Evolutionary conservation across 2,888 invertebrate genomes (phyloP).

Genomic region (Cephus nigrinus): DNA sequence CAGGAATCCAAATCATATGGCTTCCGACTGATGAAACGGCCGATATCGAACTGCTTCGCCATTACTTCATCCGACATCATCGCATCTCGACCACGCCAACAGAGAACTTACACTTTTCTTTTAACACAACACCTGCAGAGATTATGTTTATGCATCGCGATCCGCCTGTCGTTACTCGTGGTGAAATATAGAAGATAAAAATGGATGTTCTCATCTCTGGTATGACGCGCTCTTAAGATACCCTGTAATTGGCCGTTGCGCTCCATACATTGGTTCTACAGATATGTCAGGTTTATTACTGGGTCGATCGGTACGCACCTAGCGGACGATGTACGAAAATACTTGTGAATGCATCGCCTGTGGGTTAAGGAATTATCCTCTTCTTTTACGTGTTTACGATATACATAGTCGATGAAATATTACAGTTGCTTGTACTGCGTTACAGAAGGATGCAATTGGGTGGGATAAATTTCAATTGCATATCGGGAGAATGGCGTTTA

Average conservation of each 20-base stretch:
- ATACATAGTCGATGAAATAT: neutral
- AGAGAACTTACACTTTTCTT: neutral
- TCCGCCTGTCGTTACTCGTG: neutral
- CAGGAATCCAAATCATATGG: neutral
- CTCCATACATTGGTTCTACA: neutral
- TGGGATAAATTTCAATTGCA: neutral
- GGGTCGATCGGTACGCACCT: neutral
- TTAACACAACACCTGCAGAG: neutral
- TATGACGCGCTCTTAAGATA: neutral
- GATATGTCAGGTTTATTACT: neutral
- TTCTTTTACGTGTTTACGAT: neutral
- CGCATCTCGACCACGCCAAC: neutral
- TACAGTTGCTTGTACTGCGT: neutral
- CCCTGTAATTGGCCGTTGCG: neutral
- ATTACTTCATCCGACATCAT: neutral
- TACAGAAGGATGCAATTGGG: neutral
- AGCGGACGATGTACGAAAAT: neutral
- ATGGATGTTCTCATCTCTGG: neutral
- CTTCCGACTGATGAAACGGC: neutral
- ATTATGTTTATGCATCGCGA: constrained; percentile 1
- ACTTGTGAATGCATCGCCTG: neutral
- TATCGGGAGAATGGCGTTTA: neutral
- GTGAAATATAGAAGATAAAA: neutral
- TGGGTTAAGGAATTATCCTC: neutral
- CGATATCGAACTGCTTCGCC: neutral